Evolutionary conservation across 2,113 vertebrate species (phyloP), one percentile per base, ranked within the genome.

Genomic region (Puntigrus tetrazona): DNA sequence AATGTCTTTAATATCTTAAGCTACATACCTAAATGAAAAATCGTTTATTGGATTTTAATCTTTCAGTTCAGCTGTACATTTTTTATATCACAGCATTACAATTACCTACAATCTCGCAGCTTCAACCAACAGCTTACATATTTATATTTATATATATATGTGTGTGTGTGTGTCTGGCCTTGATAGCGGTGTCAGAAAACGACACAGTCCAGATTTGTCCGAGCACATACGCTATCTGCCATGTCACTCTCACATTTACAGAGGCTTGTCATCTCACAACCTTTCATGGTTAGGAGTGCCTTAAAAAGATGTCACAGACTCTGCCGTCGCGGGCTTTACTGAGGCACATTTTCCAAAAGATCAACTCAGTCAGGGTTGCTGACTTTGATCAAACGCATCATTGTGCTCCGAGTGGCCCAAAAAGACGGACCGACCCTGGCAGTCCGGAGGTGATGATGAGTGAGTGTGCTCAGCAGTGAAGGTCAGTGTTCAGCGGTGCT

Each of bases 281-380:
- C 27, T 81, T 50, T 43, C 76, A 82, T 34, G 25, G 25, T 34
- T 25, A 76, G 69, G 43, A 25, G 31, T 18, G 22, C 65, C 20
- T 52, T 65, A 52, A 74, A 82, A 69, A 47, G 16, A 85, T 43
- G 55, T 70, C 34, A 59, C 61, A 29, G 61, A 43, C 31, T 72
- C 20, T 10, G 52, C 11, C 55, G 55, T 80, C 14, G n/a, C 13
- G 69, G 69, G 20, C 52, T 67, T 77, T 25, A 72, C 57, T 31
- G 34, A 84, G 69, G 65, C 45, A 75, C 34, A 87, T 78, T 82
- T 85, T 72, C 52, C 65, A 52, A 78, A 85, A 72, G 45, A 87
- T 73, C 22, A 77, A 16, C 73, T 78, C 63, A 11, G 31, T 43
- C 25, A 55, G 74, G 65, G 41, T 74, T 36, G 11, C 65, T 78